Evolutionary conservation across 2,888 invertebrate genomes (phyloP).

Genomic region (Dasypolia templi): DNA sequence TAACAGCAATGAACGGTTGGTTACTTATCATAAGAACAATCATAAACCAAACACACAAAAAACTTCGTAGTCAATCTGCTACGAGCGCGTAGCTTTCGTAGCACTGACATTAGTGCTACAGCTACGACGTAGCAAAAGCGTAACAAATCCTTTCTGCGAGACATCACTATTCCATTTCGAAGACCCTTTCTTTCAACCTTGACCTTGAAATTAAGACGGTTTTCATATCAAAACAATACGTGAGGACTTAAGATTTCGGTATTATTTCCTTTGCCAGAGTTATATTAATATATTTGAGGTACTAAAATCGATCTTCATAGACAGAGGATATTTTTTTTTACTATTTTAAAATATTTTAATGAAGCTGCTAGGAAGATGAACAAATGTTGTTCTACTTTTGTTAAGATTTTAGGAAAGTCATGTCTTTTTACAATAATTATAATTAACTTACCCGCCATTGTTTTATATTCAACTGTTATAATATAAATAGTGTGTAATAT

Average conservation of each 20-base stretch:
- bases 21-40: too few relatives aligned
- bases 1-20: too few relatives aligned
- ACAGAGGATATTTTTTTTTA: neutral
- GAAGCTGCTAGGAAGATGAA: neutral
- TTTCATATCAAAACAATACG: conserved; percentile 45
- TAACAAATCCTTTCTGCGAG: conserved; percentile 6
- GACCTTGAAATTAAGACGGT: conserved; percentile 26
- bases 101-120: neutral
- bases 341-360: neutral
- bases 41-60: neutral
- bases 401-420: too few relatives aligned
- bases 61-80: conserved; percentile 20
- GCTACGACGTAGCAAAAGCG: conserved; percentile 48
- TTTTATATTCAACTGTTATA: too few relatives aligned
- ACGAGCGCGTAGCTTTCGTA: conserved; percentile 33
- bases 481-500: too few relatives aligned
- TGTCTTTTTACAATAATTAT: too few relatives aligned
- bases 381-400: neutral
- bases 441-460: too few relatives aligned
- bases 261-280: conserved; percentile 27
- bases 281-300: conserved; percentile 8
- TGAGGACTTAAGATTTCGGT: conserved; percentile 17
- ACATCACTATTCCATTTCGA: conserved; percentile 41
- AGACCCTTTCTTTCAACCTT: conserved; percentile 25
- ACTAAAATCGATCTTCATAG: conserved; percentile 17